Evolutionary conservation across 1,140 invertebrate genomes (phyloP), one percentile per base, ranked within the genome.

Genomic region (Bombus vancouverensis): DNA sequence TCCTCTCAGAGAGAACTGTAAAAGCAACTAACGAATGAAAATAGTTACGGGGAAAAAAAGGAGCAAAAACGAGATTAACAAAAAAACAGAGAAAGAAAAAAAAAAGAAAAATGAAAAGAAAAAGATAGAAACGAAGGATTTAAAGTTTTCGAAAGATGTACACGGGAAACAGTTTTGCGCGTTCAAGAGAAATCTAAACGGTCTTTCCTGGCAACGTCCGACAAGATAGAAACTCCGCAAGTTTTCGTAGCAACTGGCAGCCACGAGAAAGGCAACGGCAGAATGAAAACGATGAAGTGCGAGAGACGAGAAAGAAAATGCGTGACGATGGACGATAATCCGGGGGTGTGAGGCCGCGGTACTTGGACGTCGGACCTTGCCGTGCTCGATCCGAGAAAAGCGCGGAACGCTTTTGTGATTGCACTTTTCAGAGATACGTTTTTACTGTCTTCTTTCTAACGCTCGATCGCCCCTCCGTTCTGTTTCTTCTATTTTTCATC

Each of bases 201-300:
- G 22, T 65, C 53, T 74, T 81, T 82, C 39, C 39, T 83, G 85
- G 85, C 85, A 86, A 86, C 71, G 85, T 86, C 83, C 83, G 83
- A 85, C 83, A 81, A 53, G 44, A 73, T 74, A 85, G n/a, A 66
- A 39, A 81, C 42, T 37, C 32, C 44, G n/a, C 78, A 57, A 73
- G 83, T n/a, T 84, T 59, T 79, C 83, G 76, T 71, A 73, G 59
- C 34, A 42, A 78, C 73, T 75, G 66, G 25, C 76, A 70, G 76
- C 83, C 76, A 84, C 83, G 77, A 25, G 83, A 80, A 72, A 71
- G 37, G 32, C 77, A 44, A 80, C 75, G 77, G 39, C 53, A 68
- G 32, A 75, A 75, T 28, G 81, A 66, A 78, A 71, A 71, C 15
- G 73, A 37, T 42, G 37, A 80, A 72, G 83, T 84, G 76, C 76